A percentile compares a stretch with the other conserved stretches of the same genome.
phyloP scores from a whole-genome alignment of 2,888 invertebrate species.

The Blastobasis lacticolella region DNA sequence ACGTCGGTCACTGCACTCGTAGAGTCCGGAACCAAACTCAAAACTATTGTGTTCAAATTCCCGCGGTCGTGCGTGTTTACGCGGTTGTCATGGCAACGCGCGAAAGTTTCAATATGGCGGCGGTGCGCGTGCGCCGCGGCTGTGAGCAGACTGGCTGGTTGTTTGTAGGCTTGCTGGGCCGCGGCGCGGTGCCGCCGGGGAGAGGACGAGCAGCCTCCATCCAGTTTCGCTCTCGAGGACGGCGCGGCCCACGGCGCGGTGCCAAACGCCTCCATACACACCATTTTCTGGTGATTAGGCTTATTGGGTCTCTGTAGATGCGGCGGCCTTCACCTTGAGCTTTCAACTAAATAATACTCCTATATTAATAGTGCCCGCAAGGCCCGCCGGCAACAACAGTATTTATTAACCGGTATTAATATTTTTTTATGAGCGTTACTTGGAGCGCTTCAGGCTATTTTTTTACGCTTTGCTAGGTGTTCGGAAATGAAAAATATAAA shows the following conservation, averaged over 20 bases:
- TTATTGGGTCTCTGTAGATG: slow-evolving; percentile 7
- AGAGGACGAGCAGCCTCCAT: slow-evolving; percentile 58
- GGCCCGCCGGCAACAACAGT: background rate
- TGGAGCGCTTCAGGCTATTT: no score
- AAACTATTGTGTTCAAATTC: background rate
- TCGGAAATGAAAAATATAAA: no score
- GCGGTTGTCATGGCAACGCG: slow-evolving; percentile 67
- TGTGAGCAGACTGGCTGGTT: slow-evolving; percentile 55
- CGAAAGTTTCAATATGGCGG: slow-evolving; percentile 13
- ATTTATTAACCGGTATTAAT: no score
- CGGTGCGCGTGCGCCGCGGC: slow-evolving; percentile 60
- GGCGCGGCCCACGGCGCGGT: no score
- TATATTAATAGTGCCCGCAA: background rate
- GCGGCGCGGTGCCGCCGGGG: slow-evolving; percentile 55
- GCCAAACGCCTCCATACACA: no score
- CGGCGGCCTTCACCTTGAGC: slow-evolving; percentile 31
- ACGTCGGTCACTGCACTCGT: no score
- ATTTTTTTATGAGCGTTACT: no score
- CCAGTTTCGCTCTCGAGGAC: no score
- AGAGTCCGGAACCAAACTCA: no score
- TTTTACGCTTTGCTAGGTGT: no score
- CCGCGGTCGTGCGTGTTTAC: slow-evolving; percentile 41
- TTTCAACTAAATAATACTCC: slow-evolving; percentile 6
- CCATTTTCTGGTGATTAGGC: no score
- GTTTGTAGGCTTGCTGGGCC: slow-evolving; percentile 23